These are phyloP conservation scores for Glaucopsyche alexis DNA, from an alignment of 2,888 invertebrate genomes.

Conservation along the genomic window DNA sequence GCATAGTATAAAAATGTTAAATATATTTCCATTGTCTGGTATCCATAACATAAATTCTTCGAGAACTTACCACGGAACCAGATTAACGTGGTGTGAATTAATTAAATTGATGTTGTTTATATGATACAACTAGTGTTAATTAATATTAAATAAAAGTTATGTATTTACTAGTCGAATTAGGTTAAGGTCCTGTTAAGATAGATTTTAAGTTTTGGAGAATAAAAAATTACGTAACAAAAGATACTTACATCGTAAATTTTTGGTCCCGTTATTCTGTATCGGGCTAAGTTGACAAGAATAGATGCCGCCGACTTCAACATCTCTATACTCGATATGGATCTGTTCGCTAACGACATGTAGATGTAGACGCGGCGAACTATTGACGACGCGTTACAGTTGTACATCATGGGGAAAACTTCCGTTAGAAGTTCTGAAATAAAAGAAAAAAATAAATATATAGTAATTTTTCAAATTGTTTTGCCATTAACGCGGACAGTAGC, in stretches of 20 bases:
- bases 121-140: no score
- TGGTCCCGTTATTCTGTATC: conserved; percentile 80
- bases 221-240: neutral
- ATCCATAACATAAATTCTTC: no score
- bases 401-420: conserved; percentile 70
- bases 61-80: no score
- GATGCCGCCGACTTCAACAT: conserved; percentile 75
- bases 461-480: neutral
- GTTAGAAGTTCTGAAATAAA: conserved; percentile 63
- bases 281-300: conserved; percentile 84
- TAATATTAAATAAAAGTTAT: no score
- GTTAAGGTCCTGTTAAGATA: no score
- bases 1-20: no score
- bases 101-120: no score
- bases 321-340: conserved; percentile 82
- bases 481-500: no score
- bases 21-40: no score
- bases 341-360: conserved; percentile 72
- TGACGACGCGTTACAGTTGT: conserved; percentile 55
- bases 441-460: conserved; percentile 25
- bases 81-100: no score
- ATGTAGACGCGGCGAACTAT: conserved; percentile 60
- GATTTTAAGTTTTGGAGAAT: neutral
- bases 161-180: no score
- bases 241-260: conserved; percentile 79